phyloP scores from a whole-genome alignment of 2,888 invertebrate genomes.

The Eupeodes luniger region DNA sequence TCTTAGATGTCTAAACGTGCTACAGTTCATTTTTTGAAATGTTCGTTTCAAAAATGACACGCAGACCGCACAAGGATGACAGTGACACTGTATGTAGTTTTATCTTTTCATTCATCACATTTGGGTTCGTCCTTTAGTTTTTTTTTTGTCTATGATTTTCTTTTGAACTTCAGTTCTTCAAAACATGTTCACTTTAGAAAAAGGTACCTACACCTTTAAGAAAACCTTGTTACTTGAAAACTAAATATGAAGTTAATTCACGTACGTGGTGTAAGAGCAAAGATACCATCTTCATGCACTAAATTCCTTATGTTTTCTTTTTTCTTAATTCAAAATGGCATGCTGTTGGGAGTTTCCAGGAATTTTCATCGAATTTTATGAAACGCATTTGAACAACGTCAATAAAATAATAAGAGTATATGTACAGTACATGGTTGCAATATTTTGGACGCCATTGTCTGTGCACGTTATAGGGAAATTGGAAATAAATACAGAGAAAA shows the following conservation, averaged over 20 bases:
- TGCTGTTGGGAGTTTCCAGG: slow-evolving; percentile 34
- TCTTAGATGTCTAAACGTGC: slow-evolving; percentile 45
- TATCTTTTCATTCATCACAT: slow-evolving; percentile 45
- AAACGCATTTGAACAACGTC: slow-evolving; percentile 24
- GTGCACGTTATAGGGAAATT: slow-evolving; percentile 45
- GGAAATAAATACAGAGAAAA: neutral
- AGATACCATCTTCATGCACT: slow-evolving; percentile 50
- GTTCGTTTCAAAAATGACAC: slow-evolving; percentile 54
- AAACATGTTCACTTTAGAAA: slow-evolving; percentile 12
- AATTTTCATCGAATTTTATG: slow-evolving; percentile 15
- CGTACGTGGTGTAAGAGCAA: slow-evolving; percentile 56
- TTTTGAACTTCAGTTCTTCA: neutral
- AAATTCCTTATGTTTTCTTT: slow-evolving; percentile 15
- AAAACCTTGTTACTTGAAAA: slow-evolving; percentile 33
- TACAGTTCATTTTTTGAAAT: slow-evolving; percentile 34
- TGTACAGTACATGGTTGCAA: neutral
- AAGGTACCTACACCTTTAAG: slow-evolving; percentile 24
- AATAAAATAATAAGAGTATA: slow-evolving; percentile 39
- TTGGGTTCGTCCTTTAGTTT: slow-evolving; percentile 45
- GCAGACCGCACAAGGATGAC: slow-evolving; percentile 67
- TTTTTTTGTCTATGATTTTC: neutral
- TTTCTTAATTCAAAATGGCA: neutral
- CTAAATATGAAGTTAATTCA: slow-evolving; percentile 2
- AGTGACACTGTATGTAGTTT: slow-evolving; percentile 45
- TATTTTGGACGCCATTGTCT: slow-evolving; percentile 45